Conservation (phyloP, 2,113 vertebrate species). For the Phylloscopus trochilus region DNA sequence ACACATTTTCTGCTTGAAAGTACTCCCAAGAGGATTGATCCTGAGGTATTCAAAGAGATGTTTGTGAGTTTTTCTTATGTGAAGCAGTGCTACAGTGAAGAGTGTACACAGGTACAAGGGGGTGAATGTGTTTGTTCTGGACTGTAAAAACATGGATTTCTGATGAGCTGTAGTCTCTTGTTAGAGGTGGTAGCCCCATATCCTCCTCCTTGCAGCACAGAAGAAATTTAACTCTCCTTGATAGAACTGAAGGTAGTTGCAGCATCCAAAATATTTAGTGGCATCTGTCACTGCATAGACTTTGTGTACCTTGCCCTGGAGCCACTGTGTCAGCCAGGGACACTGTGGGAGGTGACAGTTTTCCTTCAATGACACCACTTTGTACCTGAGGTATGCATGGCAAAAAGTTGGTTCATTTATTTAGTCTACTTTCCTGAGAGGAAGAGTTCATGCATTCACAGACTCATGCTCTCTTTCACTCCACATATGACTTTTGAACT, state of each 20-base stretch:
- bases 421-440: not conserved
- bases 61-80: not conserved
- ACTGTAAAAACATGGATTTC: not conserved
- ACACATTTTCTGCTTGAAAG: not conserved
- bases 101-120: not conserved
- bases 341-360: not conserved
- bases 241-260: not conserved
- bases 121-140: not conserved
- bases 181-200: not conserved
- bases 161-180: not conserved
- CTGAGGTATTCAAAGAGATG: not conserved
- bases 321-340: not conserved
- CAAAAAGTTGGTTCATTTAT: not conserved
- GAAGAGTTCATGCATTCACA: not conserved
- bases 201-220: not conserved
- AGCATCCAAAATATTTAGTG: not conserved
- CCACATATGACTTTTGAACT: not conserved
- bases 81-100: not conserved
- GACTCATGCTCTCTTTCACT: not conserved
- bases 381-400: not conserved
- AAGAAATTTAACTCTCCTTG: not conserved
- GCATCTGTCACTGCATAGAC: rapidly evolving
- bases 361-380: not conserved
- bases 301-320: not conserved
- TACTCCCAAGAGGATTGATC: not conserved